These are phyloP conservation scores for Muscicapa striata DNA, from an alignment of 2,797 vertebrate genomes.

Conservation along the genomic window DNA sequence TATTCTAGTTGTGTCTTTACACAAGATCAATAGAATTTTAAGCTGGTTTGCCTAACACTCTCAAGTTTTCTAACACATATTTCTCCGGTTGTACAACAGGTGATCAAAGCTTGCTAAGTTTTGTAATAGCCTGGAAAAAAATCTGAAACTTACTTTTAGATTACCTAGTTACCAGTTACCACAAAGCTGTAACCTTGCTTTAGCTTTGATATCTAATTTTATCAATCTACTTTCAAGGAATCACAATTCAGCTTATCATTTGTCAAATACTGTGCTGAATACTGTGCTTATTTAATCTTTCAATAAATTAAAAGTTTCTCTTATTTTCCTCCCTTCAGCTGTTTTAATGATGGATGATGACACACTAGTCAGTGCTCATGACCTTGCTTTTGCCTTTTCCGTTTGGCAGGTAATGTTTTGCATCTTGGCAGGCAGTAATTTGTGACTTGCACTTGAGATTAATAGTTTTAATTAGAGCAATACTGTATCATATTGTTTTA, in stretches of 20 bases:
- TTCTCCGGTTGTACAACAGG: not conserved
- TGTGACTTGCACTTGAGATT: not conserved
- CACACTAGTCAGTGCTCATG: conserved; percentile 89
- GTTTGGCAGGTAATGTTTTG: conserved; percentile 92
- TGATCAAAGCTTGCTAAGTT: not conserved
- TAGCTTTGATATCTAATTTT: not conserved
- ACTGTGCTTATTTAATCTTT: not conserved
- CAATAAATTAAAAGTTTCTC: not conserved
- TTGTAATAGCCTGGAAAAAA: not conserved
- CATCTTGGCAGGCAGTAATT: not conserved
- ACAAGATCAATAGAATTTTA: not conserved
- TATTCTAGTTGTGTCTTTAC: not conserved
- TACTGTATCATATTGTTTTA: not conserved
- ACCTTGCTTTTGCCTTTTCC: conserved; percentile 92
- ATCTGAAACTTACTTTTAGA: not conserved
- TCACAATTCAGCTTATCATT: not conserved
- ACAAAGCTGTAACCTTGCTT: not conserved
- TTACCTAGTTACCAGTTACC: not conserved
- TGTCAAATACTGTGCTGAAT: not conserved
- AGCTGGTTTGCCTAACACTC: not conserved
- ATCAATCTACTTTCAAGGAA: not conserved
- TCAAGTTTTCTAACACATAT: not conserved
- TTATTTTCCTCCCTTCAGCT: conserved; percentile 73
- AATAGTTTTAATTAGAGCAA: not conserved
- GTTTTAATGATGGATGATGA: conserved; percentile 96